Percentiles rank a stretch among this genome's conserved stretches.
phyloP scores from a whole-genome alignment of 2,797 vertebrate genomes.

The Mus spretus region DNA sequence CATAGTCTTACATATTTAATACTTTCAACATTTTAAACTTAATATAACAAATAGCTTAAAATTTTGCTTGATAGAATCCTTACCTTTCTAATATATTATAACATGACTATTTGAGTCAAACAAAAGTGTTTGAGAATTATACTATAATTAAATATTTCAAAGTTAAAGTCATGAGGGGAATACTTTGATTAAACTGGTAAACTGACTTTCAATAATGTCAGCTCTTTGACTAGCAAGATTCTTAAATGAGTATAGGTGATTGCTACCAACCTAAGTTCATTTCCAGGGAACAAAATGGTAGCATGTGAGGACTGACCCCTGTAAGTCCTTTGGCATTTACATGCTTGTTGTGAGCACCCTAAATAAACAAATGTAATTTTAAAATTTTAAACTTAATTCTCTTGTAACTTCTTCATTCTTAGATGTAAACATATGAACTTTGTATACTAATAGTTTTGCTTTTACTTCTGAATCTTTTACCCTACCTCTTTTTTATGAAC shows the following conservation, averaged over 20 bases:
- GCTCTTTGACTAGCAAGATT: neutral
- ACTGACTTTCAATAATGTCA: neutral
- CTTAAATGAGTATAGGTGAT: neutral
- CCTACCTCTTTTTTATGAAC: conserved; percentile 78
- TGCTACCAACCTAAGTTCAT: neutral
- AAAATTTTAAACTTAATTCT: neutral
- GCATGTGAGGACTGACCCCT: neutral
- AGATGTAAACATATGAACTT: neutral
- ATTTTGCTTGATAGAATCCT: neutral
- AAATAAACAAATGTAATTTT: neutral
- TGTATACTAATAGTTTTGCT: conserved; percentile 32
- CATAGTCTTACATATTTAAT: neutral
- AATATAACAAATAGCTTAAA: neutral
- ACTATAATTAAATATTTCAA: neutral
- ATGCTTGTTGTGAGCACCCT: neutral
- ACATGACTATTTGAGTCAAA: neutral
- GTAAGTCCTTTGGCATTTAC: too few species aligned
- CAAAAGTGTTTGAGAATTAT: neutral
- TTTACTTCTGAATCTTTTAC: conserved; percentile 74
- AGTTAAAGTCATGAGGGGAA: neutral
- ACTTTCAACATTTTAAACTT: neutral
- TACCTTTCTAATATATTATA: neutral
- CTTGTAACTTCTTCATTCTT: neutral
- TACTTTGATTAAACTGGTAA: neutral
- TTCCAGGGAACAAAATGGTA: neutral